Conservation (phyloP, 2,113 vertebrate genomes). For the Osmerus eperlanus region DNA sequence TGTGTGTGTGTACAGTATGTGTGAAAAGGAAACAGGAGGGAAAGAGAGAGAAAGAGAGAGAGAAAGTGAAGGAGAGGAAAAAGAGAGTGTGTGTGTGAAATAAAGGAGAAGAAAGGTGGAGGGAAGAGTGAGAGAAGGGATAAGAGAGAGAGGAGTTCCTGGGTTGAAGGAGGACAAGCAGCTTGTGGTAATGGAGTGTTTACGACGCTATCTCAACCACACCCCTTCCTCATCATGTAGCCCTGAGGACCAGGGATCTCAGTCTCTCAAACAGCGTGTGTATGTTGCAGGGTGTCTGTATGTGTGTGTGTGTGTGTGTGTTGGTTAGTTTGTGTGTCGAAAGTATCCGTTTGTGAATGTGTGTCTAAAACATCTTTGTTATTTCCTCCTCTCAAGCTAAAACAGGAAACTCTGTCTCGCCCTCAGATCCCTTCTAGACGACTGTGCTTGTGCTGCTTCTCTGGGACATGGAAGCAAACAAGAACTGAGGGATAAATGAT, state of each 20-base stretch:
- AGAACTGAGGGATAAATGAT: no score
- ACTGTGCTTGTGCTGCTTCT: no score
- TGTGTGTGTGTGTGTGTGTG: constrained; percentile 1
- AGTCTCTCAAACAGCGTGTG: no score
- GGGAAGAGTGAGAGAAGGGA: not conserved
- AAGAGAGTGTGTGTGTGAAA: not conserved
- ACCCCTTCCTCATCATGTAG: no score
- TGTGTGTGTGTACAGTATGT: not conserved
- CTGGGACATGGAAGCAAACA: no score
- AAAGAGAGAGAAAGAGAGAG: not conserved
- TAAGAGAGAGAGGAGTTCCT: not conserved
- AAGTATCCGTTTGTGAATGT: not conserved
- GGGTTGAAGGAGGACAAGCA: not conserved
- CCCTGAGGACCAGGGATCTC: no score
- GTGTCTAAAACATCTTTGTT: not conserved
- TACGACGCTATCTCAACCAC: no score
- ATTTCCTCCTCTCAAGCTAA: no score
- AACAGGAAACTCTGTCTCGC: no score
- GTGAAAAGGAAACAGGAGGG: not conserved
- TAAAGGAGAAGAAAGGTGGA: not conserved
- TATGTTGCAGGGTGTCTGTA: not conserved
- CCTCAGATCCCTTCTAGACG: no score
- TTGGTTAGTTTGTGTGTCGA: not conserved
- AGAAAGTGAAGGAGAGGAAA: not conserved
- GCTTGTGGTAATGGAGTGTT: no score